Percentiles rank a stretch among this genome's conserved stretches.
These are phyloP conservation scores for Bombus superbus DNA, from an alignment of 1,140 invertebrate genomes.

Conservation along the genomic window DNA sequence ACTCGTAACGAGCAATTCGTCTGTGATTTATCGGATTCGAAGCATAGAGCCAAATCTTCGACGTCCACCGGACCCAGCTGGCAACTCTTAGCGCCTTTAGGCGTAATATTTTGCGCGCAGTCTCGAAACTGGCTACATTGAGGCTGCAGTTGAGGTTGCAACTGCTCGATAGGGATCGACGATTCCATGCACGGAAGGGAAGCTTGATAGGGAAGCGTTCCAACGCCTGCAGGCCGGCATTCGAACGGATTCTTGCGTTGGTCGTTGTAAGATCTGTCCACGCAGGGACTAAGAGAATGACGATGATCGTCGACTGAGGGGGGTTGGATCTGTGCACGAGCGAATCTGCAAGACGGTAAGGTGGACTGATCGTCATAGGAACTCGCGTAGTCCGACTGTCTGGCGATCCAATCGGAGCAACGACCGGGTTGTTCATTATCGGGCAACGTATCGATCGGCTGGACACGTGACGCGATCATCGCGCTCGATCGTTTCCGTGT, in stretches of 20 bases:
- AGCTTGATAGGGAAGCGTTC: background rate
- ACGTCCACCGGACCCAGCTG: constrained; percentile 71
- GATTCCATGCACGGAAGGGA: background rate
- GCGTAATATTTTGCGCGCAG: background rate
- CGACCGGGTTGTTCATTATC: constrained; percentile 37
- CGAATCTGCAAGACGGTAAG: constrained; percentile 10
- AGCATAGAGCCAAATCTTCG: constrained; percentile 71
- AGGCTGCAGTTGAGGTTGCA: background rate
- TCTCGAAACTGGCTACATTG: background rate
- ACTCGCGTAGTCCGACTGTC: background rate
- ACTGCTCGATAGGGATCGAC: background rate
- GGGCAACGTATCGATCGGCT: constrained; percentile 13
- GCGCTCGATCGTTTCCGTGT: background rate
- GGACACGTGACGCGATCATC: constrained; percentile 43
- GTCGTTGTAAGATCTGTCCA: background rate
- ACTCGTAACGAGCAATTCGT: background rate
- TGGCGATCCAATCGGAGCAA: constrained; percentile 47
- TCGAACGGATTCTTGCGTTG: background rate
- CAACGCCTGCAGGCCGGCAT: fast-evolving
- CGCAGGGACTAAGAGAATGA: background rate
- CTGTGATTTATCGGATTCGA: constrained; percentile 9
- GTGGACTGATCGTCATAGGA: background rate
- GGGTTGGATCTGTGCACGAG: background rate
- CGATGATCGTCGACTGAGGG: background rate
- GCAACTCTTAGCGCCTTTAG: constrained; percentile 5